Conservation (phyloP, 1,140 invertebrate genomes). For the Druon quercuslanigerum region DNA sequence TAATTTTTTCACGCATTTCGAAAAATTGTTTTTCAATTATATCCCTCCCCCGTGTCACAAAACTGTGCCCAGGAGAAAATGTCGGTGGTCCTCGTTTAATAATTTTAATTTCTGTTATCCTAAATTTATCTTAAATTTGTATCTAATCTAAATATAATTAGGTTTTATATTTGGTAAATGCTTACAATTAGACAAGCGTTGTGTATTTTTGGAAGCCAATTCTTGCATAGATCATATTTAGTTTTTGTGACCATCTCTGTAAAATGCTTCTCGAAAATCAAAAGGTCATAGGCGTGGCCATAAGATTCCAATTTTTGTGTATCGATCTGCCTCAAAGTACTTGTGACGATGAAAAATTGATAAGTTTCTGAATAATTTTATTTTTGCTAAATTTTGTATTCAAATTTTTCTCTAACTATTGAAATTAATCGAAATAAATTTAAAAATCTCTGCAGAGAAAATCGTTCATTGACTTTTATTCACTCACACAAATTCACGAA, state of each 20-base stretch:
- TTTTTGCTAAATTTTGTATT: not conserved
- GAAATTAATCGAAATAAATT: not conserved
- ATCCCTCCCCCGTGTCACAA: too few species aligned
- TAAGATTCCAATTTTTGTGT: conserved; percentile 70
- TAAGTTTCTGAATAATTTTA: conserved; percentile 14
- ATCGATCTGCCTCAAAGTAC: conserved; percentile 77
- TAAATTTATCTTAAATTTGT: conserved; percentile 31
- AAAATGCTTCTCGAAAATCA: conserved; percentile 75
- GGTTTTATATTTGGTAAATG: conserved; percentile 15
- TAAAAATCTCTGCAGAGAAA: not conserved
- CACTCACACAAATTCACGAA: conserved; percentile 82
- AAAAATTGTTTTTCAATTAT: too few species aligned
- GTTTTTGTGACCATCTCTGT: conserved; percentile 75
- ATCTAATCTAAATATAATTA: not conserved
- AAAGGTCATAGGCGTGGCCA: conserved; percentile 76
- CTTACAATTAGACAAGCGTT: conserved; percentile 54
- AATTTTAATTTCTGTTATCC: conserved; percentile 27
- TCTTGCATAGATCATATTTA: conserved; percentile 74
- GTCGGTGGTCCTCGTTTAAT: too few species aligned
- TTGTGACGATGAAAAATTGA: conserved; percentile 56
- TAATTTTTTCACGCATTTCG: too few species aligned
- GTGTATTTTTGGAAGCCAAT: conserved; percentile 79
- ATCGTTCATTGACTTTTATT: not conserved
- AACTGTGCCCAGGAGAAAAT: too few species aligned
- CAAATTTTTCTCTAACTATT: not conserved